phyloP scores from a whole-genome alignment of 2,888 invertebrate genomes.

The Acleris laterana region DNA sequence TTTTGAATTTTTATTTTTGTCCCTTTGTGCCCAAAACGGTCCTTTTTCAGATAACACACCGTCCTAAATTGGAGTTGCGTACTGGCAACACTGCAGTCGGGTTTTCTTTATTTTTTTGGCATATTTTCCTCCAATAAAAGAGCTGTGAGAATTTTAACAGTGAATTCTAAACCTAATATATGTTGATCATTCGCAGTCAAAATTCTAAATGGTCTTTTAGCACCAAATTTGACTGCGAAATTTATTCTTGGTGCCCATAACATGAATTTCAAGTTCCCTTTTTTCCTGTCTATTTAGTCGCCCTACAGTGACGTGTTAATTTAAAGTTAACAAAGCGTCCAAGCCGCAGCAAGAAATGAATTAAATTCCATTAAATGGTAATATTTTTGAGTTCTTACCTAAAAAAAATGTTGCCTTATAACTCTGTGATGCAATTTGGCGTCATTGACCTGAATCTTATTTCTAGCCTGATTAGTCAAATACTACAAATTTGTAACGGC shows the following conservation, averaged over 20 bases:
- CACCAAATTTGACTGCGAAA: neutral
- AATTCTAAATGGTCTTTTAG: conserved; percentile 20
- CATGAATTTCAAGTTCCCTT: conserved; percentile 49
- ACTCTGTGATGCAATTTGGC: conserved; percentile 8
- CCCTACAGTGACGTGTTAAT: conserved; percentile 28
- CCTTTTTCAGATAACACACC: too few species aligned
- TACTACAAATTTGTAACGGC: neutral
- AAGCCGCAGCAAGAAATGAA: conserved; percentile 22
- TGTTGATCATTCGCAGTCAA: conserved; percentile 18
- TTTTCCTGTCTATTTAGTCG: conserved; percentile 12
- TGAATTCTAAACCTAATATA: conserved; percentile 6
- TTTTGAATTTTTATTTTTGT: too few species aligned
- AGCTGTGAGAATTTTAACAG: conserved; percentile 30
- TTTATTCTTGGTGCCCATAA: conserved; percentile 48
- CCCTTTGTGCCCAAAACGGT: too few species aligned
- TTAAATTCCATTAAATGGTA: conserved; percentile 27
- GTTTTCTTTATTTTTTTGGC: conserved; percentile 18
- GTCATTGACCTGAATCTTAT: conserved; percentile 5
- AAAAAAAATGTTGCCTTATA: neutral
- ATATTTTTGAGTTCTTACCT: conserved; percentile 12
- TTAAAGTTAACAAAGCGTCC: conserved; percentile 8
- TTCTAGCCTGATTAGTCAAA: neutral
- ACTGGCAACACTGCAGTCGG: too few species aligned
- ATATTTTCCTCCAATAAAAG: conserved; percentile 13
- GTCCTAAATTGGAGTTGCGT: too few species aligned